Evolutionary conservation across 2,888 invertebrate genomes (phyloP), one percentile per base, ranked within the genome.

Genomic region (Melitaea athalia): DNA sequence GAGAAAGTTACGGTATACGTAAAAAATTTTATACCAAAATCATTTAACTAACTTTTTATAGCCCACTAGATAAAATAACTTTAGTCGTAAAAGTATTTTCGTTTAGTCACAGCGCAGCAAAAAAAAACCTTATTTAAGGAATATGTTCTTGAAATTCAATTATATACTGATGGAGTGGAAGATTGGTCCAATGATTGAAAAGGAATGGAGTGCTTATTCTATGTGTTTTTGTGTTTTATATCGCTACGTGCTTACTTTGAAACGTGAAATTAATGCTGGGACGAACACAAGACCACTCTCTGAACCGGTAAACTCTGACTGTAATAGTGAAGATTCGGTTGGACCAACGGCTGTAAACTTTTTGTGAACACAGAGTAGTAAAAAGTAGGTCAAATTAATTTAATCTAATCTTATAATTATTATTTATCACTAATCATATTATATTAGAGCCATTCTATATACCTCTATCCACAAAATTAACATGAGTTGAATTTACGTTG

Each of bases 111-210:
- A 60, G 14, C 31, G 45, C n/a, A 53, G 53, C 33, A 31, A 31
- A 60, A 52, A 66, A 60, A 55, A 12, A 59, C 38, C 45, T 1
- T 53, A 47, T 47, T 47, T 38, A 45, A 66, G 61, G 53, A 66
- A 66, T 47, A 59, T 65, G 52, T 33, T 61, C 60, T 53, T 47
- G 53, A 55, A 66, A 38, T 55, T 61, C 66, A 61, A 61, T 66
- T 61, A 55, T 53, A 53, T 57, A 57, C 38, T 15, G 47, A 66
- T 24, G 61, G 45, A 66, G 52, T 55, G 15, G 57, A 15, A 42
- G 38, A 15, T 15, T 10, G 61, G 52, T 31, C 59, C 14, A 31
- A 14, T 47, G 31, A 47, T 45, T 47, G 47, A 47, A 43, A 24
- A 31, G 60, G 60, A 45, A 60, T 60, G 31, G 24, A 43, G 43